Evolutionary conservation across 2,797 vertebrate genomes (phyloP), one percentile per base, ranked within the genome.

Genomic region (Channallabes apus): DNA sequence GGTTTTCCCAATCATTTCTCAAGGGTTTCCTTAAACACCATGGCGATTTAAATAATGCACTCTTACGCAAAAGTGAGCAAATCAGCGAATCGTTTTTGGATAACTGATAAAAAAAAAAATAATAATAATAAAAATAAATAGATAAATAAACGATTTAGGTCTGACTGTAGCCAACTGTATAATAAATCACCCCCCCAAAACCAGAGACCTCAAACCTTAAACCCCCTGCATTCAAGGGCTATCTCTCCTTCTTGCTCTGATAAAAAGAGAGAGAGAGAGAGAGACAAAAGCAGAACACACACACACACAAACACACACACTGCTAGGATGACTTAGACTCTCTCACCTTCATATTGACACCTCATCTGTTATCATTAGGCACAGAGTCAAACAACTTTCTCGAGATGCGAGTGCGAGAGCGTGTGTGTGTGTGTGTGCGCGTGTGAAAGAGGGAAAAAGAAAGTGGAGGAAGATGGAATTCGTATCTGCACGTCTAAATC

Each of bases 331-430:
- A 94, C 95, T 95, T 96, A 96, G 92, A 95, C 92, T 90, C 92
- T 96, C 93, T 95, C 91, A 93, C 91, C 92, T 89, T 91, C 89
- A 92, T 93, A 92, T 93, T 93, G 94, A 91, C 93, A 95, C 95
- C 91, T 92, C 92, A 96, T 96, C 95, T 94, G 86, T 96, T 96
- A 95, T 96, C 91, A 95, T 97, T 97, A 96, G 86, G 88, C 91
- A 94, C 89, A 91, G 91, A 94, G 94, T 93, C 91, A 91, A 90
- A 94, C 93, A 93, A 94, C 91, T 94, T 92, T 88, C 94, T 91
- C 91, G 82, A 91, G 87, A 88, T 91, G 90, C 51, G 77, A 54
- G 82, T 85, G 87, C 85, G 86, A 72, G 80, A 61, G 84, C 54
- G 77, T 46, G 84, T 62, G 80, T n/a, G 84, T n/a, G 77, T 58